phyloP scores from a whole-genome alignment of 2,888 invertebrate genomes.

The Anthophora plumipes region DNA sequence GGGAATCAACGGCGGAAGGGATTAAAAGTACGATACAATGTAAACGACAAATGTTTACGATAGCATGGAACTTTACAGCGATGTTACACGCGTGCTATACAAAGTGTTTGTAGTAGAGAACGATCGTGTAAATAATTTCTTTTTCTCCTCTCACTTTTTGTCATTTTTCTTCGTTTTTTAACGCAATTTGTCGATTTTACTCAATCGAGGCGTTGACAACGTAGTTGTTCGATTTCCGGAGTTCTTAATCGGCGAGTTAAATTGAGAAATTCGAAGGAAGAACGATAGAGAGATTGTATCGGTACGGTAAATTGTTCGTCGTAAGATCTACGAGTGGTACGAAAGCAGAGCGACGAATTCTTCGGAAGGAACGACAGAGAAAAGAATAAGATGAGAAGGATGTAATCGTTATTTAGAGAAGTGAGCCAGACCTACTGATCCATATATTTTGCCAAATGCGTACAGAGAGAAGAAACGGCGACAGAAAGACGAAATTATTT shows the following conservation, averaged over 20 bases:
- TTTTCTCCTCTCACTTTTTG: too few relatives aligned
- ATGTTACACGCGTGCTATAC: not conserved
- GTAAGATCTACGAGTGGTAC: not conserved
- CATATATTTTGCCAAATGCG: conserved; percentile 49
- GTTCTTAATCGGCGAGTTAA: too few relatives aligned
- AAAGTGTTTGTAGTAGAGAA: too few relatives aligned
- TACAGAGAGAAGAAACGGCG: conserved; percentile 18
- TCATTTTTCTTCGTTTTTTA: too few relatives aligned
- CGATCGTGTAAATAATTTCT: not conserved
- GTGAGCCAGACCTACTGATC: conserved; percentile 70
- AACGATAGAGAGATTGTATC: too few relatives aligned
- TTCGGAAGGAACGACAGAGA: conserved; percentile 22
- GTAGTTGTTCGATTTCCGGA: too few relatives aligned
- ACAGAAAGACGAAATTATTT: conserved; percentile 31
- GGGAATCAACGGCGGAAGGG: not conserved
- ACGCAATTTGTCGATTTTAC: too few relatives aligned
- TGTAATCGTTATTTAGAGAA: conserved; percentile 68
- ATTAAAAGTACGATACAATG: not conserved
- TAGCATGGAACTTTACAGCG: not conserved
- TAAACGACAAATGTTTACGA: conserved; percentile 1
- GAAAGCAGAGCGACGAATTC: conserved; percentile 17
- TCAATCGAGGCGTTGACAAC: too few relatives aligned
- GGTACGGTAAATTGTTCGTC: too few relatives aligned
- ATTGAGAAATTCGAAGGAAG: too few relatives aligned
- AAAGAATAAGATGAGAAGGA: conserved; percentile 38